These are phyloP conservation scores for Tenebrosternarchus preto DNA, from an alignment of 2,113 vertebrate species.

Conservation along the genomic window DNA sequence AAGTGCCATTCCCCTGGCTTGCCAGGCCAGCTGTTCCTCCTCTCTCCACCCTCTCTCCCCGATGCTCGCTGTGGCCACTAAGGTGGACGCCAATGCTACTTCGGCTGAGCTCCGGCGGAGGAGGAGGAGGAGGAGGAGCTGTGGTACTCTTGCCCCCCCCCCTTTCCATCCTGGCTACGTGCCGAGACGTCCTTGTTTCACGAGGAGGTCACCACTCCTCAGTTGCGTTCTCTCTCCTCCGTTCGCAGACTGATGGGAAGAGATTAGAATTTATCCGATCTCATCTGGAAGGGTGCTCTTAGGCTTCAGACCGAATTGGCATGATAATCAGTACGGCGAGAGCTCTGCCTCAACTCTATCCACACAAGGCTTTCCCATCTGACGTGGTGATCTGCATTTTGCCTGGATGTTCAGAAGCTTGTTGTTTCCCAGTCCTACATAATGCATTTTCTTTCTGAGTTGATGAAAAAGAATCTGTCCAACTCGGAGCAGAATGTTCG, in stretches of 20 bases:
- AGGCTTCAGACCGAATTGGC: background rate
- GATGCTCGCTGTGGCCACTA: constrained; percentile 47
- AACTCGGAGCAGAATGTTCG: background rate
- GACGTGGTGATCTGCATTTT: constrained; percentile 7
- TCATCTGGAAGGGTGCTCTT: constrained; percentile 22
- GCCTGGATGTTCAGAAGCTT: background rate
- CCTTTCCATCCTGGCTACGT: constrained; percentile 4
- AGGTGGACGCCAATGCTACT: constrained; percentile 37
- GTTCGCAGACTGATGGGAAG: constrained; percentile 6
- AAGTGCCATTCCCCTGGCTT: too few relatives aligned
- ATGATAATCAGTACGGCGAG: background rate
- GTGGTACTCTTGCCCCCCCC: background rate
- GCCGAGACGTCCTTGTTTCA: constrained; percentile 40
- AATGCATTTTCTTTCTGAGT: background rate
- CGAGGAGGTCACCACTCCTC: constrained; percentile 22
- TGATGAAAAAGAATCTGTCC: constrained; percentile 1
- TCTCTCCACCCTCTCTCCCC: constrained; percentile 36
- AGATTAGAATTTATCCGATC: constrained; percentile 35
- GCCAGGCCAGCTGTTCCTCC: constrained; percentile 44
- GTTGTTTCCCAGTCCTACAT: background rate
- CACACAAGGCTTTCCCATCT: background rate
- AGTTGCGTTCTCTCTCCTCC: background rate
- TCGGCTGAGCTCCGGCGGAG: constrained; percentile 35
- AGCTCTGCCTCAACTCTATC: background rate
- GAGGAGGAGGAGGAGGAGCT: too few relatives aligned